A percentile compares a stretch with the other conserved stretches of the same genome.
These are phyloP conservation scores for Boloria euphrosyne DNA, from an alignment of 2,888 invertebrate genomes.

Conservation along the genomic window DNA sequence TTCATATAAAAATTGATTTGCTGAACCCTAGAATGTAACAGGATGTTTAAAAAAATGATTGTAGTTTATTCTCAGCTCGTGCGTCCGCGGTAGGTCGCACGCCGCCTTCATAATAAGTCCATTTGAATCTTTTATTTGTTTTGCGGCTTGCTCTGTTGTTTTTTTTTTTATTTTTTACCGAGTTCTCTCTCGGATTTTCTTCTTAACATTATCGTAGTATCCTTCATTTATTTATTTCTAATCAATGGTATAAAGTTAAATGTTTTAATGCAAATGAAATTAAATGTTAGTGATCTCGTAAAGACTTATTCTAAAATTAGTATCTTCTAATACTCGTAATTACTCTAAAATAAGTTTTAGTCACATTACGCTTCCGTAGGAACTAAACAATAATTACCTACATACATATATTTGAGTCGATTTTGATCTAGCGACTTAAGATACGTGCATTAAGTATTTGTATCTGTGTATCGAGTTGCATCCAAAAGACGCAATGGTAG, in stretches of 20 bases:
- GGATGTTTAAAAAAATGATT: slow-evolving; percentile 25
- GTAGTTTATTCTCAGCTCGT: slow-evolving; percentile 33
- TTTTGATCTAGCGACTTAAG: no score
- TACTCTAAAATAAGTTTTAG: no score
- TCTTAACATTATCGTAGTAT: slow-evolving; percentile 19
- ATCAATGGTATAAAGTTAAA: slow-evolving; percentile 1
- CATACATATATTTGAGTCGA: no score
- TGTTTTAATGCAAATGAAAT: background rate
- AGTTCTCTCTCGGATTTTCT: slow-evolving; percentile 23
- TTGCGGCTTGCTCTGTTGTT: slow-evolving; percentile 26
- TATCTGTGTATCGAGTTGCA: no score
- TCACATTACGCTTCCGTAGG: no score
- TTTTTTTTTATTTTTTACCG: slow-evolving; percentile 22
- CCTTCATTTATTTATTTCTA: slow-evolving; percentile 1
- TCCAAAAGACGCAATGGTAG: no score
- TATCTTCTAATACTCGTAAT: no score
- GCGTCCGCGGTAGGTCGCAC: slow-evolving; percentile 39
- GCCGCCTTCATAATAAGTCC: slow-evolving; percentile 64
- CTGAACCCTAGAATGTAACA: slow-evolving; percentile 3
- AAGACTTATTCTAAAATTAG: no score
- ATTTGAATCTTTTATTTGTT: slow-evolving; percentile 54
- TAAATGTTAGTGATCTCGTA: no score
- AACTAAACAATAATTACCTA: no score
- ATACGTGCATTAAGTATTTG: no score
- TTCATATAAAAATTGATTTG: background rate